A percentile compares a stretch with the other conserved stretches of the same genome.
These are phyloP conservation scores for Andinoacara biseriatus DNA, from an alignment of 2,113 vertebrate species.

Conservation along the genomic window DNA sequence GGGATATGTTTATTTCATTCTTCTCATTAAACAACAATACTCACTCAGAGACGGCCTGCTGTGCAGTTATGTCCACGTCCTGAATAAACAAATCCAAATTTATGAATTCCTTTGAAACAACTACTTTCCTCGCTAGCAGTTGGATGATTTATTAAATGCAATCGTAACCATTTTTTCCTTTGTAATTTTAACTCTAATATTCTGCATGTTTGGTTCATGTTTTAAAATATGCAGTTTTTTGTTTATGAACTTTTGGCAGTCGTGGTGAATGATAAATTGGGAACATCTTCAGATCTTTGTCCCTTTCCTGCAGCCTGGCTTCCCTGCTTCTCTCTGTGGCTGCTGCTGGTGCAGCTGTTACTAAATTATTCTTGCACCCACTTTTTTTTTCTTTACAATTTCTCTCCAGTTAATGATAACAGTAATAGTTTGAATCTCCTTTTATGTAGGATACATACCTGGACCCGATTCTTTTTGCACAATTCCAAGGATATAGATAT, in stretches of 20 bases:
- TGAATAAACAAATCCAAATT: constrained; percentile 5
- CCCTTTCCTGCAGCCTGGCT: neutral
- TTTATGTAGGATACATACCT: neutral
- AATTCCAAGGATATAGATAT: neutral
- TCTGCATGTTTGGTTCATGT: neutral
- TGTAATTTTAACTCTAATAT: neutral
- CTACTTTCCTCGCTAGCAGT: neutral
- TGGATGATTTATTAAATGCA: neutral
- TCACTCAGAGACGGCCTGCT: neutral
- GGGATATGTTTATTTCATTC: neutral
- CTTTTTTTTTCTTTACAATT: neutral
- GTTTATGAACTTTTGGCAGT: neutral
- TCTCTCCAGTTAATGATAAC: neutral
- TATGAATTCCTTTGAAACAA: constrained; percentile 1
- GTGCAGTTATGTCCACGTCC: neutral
- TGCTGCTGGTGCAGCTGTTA: neutral
- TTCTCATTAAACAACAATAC: constrained; percentile 8
- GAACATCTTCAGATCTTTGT: neutral
- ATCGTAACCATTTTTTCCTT: neutral
- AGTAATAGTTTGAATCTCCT: neutral
- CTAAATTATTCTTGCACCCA: neutral
- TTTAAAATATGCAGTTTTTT: neutral
- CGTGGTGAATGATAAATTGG: neutral
- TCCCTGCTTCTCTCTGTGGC: neutral
- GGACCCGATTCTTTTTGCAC: neutral